A percentile compares a stretch with the other conserved stretches of the same genome.
phyloP scores from a whole-genome alignment of 2,888 invertebrate species.

The Steromphala cineraria region DNA sequence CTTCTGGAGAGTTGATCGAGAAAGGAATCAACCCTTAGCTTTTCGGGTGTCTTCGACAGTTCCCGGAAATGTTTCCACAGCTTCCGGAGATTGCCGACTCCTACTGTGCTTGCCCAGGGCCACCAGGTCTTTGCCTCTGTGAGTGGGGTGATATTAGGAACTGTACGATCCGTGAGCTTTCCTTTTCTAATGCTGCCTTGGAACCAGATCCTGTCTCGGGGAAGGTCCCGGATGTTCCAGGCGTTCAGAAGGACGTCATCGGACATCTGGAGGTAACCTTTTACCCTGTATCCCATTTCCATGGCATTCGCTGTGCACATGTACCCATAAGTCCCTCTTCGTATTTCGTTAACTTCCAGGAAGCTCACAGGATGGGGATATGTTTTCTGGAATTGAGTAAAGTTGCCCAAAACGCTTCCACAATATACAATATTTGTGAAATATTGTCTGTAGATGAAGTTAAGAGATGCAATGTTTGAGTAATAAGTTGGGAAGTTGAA shows the following conservation, averaged over 20 bases:
- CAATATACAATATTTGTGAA: conserved; percentile 22
- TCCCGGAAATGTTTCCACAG: neutral
- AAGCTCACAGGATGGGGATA: neutral
- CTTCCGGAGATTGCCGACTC: neutral
- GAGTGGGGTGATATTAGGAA: neutral
- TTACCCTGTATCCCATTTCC: conserved; percentile 17
- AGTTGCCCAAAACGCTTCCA: conserved; percentile 12
- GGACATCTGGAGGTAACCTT: conserved; percentile 23
- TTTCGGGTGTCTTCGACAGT: neutral
- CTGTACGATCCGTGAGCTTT: neutral
- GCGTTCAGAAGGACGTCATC: too few species aligned
- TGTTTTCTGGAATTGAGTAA: neutral
- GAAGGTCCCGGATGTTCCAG: conserved; percentile 23
- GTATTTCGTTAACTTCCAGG: conserved; percentile 12
- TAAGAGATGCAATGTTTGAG: neutral
- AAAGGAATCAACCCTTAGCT: neutral
- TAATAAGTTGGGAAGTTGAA: conserved; percentile 6
- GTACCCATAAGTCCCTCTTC: neutral
- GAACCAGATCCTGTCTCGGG: conserved; percentile 19
- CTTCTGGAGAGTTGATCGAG: neutral
- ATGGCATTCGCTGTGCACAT: conserved; percentile 15
- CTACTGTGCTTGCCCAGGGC: neutral
- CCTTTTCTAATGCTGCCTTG: too few species aligned
- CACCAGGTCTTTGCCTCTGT: neutral
- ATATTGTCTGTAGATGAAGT: conserved; percentile 13